Evolutionary conservation across 64 coral and sea anemone genomes (phyloP).

Genomic region (Pocillopora verrucosa): DNA sequence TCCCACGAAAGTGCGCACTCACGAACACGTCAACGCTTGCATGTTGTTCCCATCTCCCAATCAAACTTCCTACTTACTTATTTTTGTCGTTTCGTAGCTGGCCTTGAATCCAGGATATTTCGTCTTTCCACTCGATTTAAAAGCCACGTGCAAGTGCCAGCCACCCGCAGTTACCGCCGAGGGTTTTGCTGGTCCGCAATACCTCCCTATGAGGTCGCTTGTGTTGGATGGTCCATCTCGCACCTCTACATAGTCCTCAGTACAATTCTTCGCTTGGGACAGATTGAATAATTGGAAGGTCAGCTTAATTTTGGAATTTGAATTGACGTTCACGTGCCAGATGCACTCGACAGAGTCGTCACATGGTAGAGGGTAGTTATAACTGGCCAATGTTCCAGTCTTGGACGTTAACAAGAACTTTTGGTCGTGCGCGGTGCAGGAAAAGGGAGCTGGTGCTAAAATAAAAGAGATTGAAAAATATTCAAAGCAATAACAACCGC

Average conservation of each 20-base stretch:
- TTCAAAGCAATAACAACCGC: too few species aligned
- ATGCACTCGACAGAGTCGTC: conserved; percentile 22
- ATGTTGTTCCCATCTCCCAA: too few species aligned
- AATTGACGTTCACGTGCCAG: conserved; percentile 26
- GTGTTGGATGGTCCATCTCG: not conserved
- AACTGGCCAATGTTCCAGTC: conserved; percentile 15
- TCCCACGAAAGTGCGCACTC: not conserved
- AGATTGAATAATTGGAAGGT: conserved; percentile 49
- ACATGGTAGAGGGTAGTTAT: conserved; percentile 20
- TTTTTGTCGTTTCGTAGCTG: conserved; percentile 20
- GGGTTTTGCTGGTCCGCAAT: conserved; percentile 32
- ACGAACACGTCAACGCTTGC: not conserved
- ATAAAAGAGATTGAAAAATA: not conserved
- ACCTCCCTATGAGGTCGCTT: conserved; percentile 31
- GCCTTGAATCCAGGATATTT: conserved; percentile 45
- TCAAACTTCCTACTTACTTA: not conserved
- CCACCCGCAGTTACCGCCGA: not conserved
- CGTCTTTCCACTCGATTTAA: conserved; percentile 16
- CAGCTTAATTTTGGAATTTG: conserved; percentile 18
- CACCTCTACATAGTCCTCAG: conserved; percentile 42
- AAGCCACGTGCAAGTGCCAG: conserved; percentile 29
- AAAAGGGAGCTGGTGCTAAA: conserved; percentile 27
- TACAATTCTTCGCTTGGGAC: not conserved
- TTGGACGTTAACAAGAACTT: not conserved
- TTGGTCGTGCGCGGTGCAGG: not conserved